phyloP scores from a whole-genome alignment of 2,113 vertebrate species.

The Gorsachius goisagi region DNA sequence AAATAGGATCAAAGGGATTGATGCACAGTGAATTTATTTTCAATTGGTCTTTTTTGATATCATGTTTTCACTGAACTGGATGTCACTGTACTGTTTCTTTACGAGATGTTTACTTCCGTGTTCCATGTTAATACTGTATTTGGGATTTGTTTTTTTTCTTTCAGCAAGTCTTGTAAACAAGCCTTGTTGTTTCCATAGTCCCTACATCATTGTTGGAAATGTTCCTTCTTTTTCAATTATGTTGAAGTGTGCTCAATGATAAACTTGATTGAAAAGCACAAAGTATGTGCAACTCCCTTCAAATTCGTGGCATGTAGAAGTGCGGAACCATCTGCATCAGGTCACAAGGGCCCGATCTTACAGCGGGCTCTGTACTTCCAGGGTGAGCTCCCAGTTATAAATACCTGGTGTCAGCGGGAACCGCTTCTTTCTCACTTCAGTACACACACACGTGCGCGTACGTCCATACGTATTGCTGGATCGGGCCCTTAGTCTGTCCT shows the following conservation, averaged over 20 bases:
- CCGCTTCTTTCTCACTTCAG: not conserved
- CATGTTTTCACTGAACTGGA: conserved; percentile 66
- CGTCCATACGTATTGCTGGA: not conserved
- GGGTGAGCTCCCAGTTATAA: not conserved
- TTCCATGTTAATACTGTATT: conserved; percentile 44
- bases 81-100: conserved; percentile 63
- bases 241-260: not conserved
- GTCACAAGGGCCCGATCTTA: not conserved
- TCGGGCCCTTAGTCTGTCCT: not conserved
- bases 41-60: conserved; percentile 63
- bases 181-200: conserved; percentile 33
- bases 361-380: not conserved
- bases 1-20: conserved; percentile 65
- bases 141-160: not conserved
- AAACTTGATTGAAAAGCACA: not conserved
- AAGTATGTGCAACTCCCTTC: not conserved
- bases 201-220: not conserved
- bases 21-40: conserved; percentile 57
- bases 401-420: not conserved
- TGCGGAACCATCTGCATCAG: not conserved
- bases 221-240: not conserved
- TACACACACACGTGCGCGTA: rapidly evolving
- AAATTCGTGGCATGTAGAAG: not conserved
- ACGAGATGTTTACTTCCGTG: conserved; percentile 50
- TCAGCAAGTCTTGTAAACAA: conserved; percentile 61